Base-by-base conservation (phyloP, 37 sponge, comb jelly and placozoan species). In the Ianthella basta region DNA sequence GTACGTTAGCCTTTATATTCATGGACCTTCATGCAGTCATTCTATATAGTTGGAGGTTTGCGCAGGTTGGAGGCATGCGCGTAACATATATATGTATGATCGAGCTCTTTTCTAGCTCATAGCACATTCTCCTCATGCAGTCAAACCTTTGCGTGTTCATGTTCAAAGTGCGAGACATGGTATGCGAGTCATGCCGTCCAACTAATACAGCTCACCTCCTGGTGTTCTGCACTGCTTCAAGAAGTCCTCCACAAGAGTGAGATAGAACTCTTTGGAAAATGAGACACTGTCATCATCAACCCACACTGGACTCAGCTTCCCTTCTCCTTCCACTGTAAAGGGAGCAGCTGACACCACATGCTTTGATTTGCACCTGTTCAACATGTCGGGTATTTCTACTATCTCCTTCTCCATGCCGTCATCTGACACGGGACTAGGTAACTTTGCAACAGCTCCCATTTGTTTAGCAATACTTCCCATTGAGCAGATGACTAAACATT, bases 221-320 rank as follows among this genome's bases (percentile, higher is more conserved):
- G 73, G 73, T 12, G 73, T 72, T 33, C 19, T 72, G 36, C 40
- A 72, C 41, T 72, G 73, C 41, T 37, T 72, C 73, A 72, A 10
- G 73, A 72, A 72, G 39, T 72, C 73, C 73, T 72, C 39, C 37
- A 72, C 36, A 37, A 72, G 30, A 30, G 73, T 72, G 73, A 72
- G 73, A 40, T 72, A 72, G 73, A 72, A 72, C 20, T 72, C 73
- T 19, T 37, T 72, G 10, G 73, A 72, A 64, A 29, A 30, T 38
- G 41, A 37, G 8, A 72, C 73, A 23, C 36, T 38, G 32, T 72
- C 73, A 72, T 72, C 41, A 37, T 72, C 73, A 5, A 72, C 37
- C 73, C 73, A 72, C 73, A 72, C 73, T 38, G 12, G 12, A 72
- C 32, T 40, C 14, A 32, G 73, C 13, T 72, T 19, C 10, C 73